Conservation (phyloP, 2,797 vertebrate genomes). For the Pantherophis vulpinus region DNA sequence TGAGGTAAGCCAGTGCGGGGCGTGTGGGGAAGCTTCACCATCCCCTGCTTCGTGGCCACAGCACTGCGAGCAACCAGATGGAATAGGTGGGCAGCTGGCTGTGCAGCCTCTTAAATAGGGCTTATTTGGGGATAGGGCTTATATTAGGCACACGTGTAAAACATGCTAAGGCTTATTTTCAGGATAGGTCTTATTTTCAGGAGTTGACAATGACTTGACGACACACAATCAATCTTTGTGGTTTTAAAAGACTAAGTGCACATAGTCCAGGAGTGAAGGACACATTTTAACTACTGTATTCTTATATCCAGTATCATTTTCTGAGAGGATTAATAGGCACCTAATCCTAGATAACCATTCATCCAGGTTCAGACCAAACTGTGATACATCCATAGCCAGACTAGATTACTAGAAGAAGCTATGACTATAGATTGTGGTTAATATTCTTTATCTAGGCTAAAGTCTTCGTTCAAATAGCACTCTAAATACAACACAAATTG, state of each 20-base stretch:
- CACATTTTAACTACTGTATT: neutral
- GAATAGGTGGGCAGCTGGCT: no score
- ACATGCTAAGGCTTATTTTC: no score
- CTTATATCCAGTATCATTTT: neutral
- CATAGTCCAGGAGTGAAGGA: neutral
- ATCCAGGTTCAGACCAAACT: neutral
- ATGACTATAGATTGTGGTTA: neutral
- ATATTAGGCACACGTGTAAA: no score
- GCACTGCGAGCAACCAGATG: no score
- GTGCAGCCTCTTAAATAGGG: no score
- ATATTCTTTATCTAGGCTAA: neutral
- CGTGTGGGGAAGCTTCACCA: no score
- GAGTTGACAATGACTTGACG: neutral
- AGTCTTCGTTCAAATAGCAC: neutral
- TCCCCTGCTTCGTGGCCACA: no score
- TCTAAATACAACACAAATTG: neutral
- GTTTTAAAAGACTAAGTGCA: no score
- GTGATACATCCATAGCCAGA: neutral
- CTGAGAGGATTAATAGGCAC: neutral
- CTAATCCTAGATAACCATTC: neutral
- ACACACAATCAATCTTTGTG: neutral
- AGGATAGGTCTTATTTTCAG: no score
- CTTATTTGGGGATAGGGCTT: no score
- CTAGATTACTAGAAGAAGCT: neutral
- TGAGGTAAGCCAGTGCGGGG: no score